Evolutionary conservation across 1,140 invertebrate genomes (phyloP), one percentile per base, ranked within the genome.

Genomic region (Bombus confusus): DNA sequence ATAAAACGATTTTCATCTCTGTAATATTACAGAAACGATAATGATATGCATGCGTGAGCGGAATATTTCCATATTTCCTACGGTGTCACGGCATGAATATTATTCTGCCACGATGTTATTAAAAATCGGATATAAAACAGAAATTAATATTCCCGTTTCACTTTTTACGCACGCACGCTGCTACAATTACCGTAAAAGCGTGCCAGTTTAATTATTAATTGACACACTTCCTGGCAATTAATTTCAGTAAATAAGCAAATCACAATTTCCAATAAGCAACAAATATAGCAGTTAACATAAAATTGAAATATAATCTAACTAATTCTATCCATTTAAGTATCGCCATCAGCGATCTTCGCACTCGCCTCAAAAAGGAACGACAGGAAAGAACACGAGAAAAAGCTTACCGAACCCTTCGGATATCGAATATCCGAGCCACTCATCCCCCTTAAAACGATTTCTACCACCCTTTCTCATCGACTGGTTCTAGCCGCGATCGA

Each of bases 21-120:
- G 77, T 80, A 85, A 85, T 85, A 85, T 80, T 31, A 25, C 76
- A 62, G 68, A n/a, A 72, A 73, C 31, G 68, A 64, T 80, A 85
- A 85, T 72, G n/a, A 80, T 52, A 80, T 80, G 28, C 52, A 59
- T 22, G 12, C 15, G n/a, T 34, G n/a, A 37, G 28, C n/a, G 52
- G n/a, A 52, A 66, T 62, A 78, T 59, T 43, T 72, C 52, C 66
- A 47, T 79, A 62, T 83, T 31, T 68, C 43, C 25, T n/a, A 25
- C 28, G 9, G 66, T 37, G 41, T 31, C 62, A 31, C 34, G 28
- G 39, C 39, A 80, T 47, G 57, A 39, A 62, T 62, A 72, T 84
- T 31, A 72, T 41, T 3, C 10, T 6, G 39, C 9, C 69, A 39
- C 31, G 28, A 31, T 22, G n/a, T 80, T 79, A 79, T 71, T 79